Conservation (phyloP, 2,113 vertebrate genomes). For the rabbit (Oryctolagus cuniculus) region mOryCun1.1 NC_091440.1:7466001-7466500, state of each 20-base stretch:
- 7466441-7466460: background rate
- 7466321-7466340: background rate
- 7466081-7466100: background rate
- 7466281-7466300: background rate
- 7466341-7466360: background rate
- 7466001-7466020: background rate
- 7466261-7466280: background rate
- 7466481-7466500: background rate
- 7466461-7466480: background rate
- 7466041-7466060: background rate
- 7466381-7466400: background rate
- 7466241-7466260: background rate
- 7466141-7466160: background rate
- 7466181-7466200: background rate
- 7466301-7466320: background rate
- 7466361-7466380: background rate
- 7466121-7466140: no score
- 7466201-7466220: background rate
- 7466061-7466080: background rate
- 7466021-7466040: background rate
- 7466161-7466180: background rate
- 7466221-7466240: background rate
- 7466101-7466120: background rate
- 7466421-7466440: background rate
- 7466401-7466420: rapidly evolving